Evolutionary conservation across 30 jellyfish, hydroid and myxozoan species (phyloP).

Genomic region (Sanderia malayensis): DNA sequence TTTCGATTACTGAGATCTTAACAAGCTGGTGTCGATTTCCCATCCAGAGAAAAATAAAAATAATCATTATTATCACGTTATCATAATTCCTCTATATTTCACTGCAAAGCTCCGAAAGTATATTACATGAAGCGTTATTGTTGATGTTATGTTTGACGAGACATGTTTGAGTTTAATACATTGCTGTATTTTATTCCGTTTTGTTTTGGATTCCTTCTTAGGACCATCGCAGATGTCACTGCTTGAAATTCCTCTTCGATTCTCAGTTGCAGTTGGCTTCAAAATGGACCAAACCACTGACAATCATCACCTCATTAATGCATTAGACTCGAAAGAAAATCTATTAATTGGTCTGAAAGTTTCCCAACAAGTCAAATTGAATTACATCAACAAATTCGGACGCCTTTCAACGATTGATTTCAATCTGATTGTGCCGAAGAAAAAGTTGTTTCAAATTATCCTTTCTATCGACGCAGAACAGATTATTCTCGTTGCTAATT

Average conservation of each 20-base stretch:
- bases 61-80: too few relatives aligned
- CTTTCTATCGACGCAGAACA: conserved; percentile 13
- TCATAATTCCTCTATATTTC: too few relatives aligned
- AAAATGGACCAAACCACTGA: conserved; percentile 8
- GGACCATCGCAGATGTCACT: too few relatives aligned
- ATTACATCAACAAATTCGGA: conserved; percentile 30
- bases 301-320: conserved; percentile 20
- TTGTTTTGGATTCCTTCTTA: too few relatives aligned
- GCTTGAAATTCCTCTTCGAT: not conserved
- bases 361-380: conserved; percentile 4
- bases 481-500: conserved; percentile 16
- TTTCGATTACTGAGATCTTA: too few relatives aligned
- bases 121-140: too few relatives aligned
- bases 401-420: conserved; percentile 17
- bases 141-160: too few relatives aligned
- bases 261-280: conserved; percentile 4
- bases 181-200: too few relatives aligned
- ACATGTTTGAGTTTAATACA: too few relatives aligned
- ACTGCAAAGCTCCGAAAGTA: too few relatives aligned
- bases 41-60: too few relatives aligned
- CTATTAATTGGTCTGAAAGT: conserved; percentile 24
- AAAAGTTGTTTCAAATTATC: conserved; percentile 3
- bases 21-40: too few relatives aligned
- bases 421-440: not conserved
- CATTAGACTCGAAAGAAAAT: conserved; percentile 13